phyloP scores from a whole-genome alignment of 2,113 vertebrate genomes.

The Corydoras maculifer region DNA sequence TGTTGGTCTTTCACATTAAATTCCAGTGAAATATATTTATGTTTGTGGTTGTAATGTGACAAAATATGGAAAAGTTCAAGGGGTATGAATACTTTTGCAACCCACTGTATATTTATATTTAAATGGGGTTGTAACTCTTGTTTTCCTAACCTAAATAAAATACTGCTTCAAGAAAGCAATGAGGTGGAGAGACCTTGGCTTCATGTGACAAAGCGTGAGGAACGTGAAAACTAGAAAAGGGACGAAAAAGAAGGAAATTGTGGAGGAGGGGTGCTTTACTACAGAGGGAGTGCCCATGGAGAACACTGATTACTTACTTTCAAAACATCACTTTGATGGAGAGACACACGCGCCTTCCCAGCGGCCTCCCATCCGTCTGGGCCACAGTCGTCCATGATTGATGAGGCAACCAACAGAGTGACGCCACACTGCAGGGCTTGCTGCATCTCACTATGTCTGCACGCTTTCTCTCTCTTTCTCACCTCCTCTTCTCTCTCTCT shows the following conservation, averaged over 20 bases:
- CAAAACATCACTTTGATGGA: slow-evolving; percentile 56
- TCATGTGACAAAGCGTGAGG: slow-evolving; percentile 2
- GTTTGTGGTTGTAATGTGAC: too few species aligned
- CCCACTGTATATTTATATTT: too few species aligned
- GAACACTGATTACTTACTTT: slow-evolving; percentile 57
- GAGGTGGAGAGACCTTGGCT: slow-evolving; percentile 33
- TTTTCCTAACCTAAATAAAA: too few species aligned
- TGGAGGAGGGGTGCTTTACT: slow-evolving; percentile 26
- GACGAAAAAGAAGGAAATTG: neutral
- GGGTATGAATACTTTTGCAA: too few species aligned
- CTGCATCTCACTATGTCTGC: slow-evolving; percentile 15
- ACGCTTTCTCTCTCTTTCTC: neutral
- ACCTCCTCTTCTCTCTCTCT: neutral
- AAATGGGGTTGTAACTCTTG: too few species aligned
- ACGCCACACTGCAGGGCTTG: slow-evolving; percentile 20
- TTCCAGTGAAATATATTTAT: too few species aligned
- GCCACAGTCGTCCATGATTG: slow-evolving; percentile 38
- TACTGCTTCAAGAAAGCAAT: too few species aligned
- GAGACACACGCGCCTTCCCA: slow-evolving; percentile 44
- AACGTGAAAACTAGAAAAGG: neutral
- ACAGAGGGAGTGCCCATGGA: slow-evolving; percentile 48
- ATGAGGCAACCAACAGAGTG: slow-evolving; percentile 40
- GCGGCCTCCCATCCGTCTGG: slow-evolving; percentile 49
- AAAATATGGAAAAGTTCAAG: too few species aligned
- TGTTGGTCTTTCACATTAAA: too few species aligned